Evolutionary conservation across 1,140 invertebrate genomes (phyloP).

Genomic region (Caenorhabditis elegans): WBcel235 BX284606.5:14787001-14787500

Average conservation of each 20-base stretch:
- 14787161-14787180: neutral
- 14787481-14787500: neutral
- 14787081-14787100: neutral
- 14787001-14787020: neutral
- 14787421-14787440: neutral
- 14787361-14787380: constrained; percentile 12
- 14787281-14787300: constrained; percentile 9
- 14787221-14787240: constrained; percentile 16
- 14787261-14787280: neutral
- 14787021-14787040: neutral
- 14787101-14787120: too few relatives aligned
- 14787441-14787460: too few relatives aligned
- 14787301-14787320: constrained; percentile 12
- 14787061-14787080: constrained; percentile 6
- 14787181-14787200: neutral
- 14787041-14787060: neutral
- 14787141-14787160: neutral
- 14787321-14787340: neutral
- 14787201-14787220: neutral
- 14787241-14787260: neutral
- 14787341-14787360: neutral
- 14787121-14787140: constrained; percentile 24
- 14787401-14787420: neutral
- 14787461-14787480: too few relatives aligned
- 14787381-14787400: constrained; percentile 16